phyloP scores from a whole-genome alignment of 2,888 invertebrate genomes.

The Bimastos eiseni region DNA sequence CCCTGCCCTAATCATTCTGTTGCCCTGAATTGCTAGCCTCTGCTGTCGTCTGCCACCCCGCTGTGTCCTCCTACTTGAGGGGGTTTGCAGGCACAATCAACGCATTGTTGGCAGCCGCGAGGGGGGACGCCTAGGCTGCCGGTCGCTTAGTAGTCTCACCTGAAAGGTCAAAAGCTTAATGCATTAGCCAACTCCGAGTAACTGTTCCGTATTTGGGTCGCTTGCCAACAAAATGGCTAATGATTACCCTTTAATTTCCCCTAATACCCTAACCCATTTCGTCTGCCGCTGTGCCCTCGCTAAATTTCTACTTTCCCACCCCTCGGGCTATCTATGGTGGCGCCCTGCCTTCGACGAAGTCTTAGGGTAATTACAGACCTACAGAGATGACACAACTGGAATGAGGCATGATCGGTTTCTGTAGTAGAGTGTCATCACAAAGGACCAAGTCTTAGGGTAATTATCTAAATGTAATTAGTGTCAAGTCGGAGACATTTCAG shows the following conservation, averaged over 20 bases:
- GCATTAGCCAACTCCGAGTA: not conserved
- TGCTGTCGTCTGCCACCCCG: conserved; percentile 13
- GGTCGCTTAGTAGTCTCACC: not conserved
- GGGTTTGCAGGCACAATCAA: conserved; percentile 13
- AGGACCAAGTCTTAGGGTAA: not conserved
- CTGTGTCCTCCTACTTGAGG: not conserved
- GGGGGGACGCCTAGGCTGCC: not conserved
- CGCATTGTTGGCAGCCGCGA: not conserved
- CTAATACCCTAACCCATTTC: conserved; percentile 3
- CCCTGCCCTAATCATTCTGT: conserved; percentile 13
- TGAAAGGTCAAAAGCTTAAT: conserved; percentile 13
- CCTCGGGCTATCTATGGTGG: not conserved
- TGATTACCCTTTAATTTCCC: conserved; percentile 25
- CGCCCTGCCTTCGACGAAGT: not conserved
- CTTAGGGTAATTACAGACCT: not conserved
- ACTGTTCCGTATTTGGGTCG: conserved; percentile 6
- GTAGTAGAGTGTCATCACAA: not conserved
- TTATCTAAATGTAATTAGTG: not conserved
- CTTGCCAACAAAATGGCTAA: conserved; percentile 3
- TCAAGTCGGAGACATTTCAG: not conserved
- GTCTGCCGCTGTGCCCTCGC: not conserved
- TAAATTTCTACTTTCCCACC: conserved; percentile 4
- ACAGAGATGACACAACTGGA: not conserved
- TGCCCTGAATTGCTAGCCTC: conserved; percentile 13
- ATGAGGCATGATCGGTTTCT: not conserved